phyloP scores from a whole-genome alignment of 2,797 vertebrate species.

The Acanthurus leucopareius region DNA sequence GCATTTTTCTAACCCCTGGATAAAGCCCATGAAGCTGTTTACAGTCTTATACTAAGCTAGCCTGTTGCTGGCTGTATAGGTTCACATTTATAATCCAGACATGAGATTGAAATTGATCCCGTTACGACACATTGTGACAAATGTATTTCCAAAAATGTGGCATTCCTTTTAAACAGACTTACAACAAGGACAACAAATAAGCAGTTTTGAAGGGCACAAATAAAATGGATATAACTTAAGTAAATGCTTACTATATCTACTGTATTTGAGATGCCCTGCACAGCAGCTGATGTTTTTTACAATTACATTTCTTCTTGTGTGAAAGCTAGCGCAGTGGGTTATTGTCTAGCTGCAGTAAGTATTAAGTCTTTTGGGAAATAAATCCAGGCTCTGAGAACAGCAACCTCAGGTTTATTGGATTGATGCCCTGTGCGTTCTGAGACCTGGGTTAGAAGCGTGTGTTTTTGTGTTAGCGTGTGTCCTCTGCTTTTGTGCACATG shows the following conservation, averaged over 20 bases:
- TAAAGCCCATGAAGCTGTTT: neutral
- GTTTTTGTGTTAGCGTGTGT: conserved; percentile 7
- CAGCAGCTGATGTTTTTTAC: conserved; percentile 25
- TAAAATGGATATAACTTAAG: neutral
- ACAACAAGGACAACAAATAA: neutral
- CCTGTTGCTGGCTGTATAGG: neutral
- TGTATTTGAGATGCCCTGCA: conserved; percentile 14
- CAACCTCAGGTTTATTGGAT: conserved; percentile 79
- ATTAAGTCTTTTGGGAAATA: conserved; percentile 78
- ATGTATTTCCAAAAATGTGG: neutral
- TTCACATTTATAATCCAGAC: neutral
- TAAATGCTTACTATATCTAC: neutral
- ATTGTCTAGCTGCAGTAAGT: conserved; percentile 68
- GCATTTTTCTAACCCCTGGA: neutral
- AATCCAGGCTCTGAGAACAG: conserved; percentile 69
- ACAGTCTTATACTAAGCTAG: neutral
- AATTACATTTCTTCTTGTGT: conserved; percentile 58
- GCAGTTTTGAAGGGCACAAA: neutral
- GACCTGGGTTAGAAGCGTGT: conserved; percentile 41
- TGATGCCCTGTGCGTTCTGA: conserved; percentile 60
- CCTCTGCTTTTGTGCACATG: conserved; percentile 13
- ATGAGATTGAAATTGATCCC: neutral
- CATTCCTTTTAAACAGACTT: neutral
- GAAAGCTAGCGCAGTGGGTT: conserved; percentile 45
- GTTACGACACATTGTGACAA: neutral